These are phyloP conservation scores for Nyctibius grandis DNA, from an alignment of 2,797 vertebrate genomes.

Conservation along the genomic window DNA sequence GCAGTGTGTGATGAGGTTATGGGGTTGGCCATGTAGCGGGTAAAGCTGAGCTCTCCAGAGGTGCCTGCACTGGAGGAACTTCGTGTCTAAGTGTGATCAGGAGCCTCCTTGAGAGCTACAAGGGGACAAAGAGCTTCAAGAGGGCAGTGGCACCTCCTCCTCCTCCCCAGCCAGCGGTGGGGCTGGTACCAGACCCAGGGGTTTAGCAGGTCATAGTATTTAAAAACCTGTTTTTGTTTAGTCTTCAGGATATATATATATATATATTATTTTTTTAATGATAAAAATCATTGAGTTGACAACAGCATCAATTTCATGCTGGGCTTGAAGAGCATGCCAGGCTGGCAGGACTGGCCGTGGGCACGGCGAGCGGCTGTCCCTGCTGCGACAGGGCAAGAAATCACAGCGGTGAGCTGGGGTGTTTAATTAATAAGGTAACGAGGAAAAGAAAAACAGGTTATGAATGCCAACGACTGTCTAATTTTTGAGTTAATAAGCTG, in stretches of 20 bases:
- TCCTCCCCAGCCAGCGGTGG: neutral
- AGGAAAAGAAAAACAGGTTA: neutral
- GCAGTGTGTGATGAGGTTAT: neutral
- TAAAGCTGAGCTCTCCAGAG: neutral
- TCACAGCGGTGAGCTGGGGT: neutral
- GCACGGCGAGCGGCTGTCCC: neutral
- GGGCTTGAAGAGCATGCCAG: neutral
- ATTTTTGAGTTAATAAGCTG: neutral
- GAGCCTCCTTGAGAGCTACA: neutral
- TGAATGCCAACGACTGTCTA: neutral
- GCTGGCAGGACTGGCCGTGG: neutral
- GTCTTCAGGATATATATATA: neutral
- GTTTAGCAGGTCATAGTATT: neutral
- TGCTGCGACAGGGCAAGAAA: neutral
- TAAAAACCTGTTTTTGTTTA: neutral
- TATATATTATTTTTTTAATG: neutral
- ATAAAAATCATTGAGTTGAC: neutral
- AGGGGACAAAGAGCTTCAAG: neutral
- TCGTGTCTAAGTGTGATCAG: neutral
- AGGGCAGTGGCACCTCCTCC: neutral
- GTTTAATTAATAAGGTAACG: neutral
- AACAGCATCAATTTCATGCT: neutral
- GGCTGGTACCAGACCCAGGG: neutral
- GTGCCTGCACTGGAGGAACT: neutral
- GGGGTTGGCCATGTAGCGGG: fast-evolving